These are phyloP conservation scores for Myrmophylax atrothorax DNA, from an alignment of 2,113 vertebrate species.

Conservation along the genomic window DNA sequence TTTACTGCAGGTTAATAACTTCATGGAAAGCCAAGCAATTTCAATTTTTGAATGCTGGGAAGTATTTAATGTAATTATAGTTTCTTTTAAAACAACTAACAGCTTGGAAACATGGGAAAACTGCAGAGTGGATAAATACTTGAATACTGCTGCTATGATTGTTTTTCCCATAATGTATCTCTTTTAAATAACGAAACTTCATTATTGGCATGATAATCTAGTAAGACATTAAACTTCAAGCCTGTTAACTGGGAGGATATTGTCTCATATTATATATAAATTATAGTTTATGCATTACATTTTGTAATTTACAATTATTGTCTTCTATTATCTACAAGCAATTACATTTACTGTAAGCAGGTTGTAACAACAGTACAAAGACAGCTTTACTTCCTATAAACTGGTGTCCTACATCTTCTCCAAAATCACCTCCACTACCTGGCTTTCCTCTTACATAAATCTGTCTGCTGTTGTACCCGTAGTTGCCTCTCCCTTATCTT, in stretches of 20 bases:
- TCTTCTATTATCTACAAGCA: slow-evolving; percentile 37
- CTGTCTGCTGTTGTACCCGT: not conserved
- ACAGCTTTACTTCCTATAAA: not conserved
- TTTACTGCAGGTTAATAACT: slow-evolving; percentile 20
- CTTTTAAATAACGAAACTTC: slow-evolving; percentile 39
- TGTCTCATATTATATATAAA: slow-evolving; percentile 15
- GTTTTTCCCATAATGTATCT: slow-evolving; percentile 32
- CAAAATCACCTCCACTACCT: not conserved
- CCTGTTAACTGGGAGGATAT: slow-evolving; percentile 30
- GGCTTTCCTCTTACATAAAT: not conserved
- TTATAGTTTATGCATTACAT: slow-evolving; percentile 1
- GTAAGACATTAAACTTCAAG: slow-evolving; percentile 49
- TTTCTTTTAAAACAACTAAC: slow-evolving; percentile 30
- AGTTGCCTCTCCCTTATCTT: not conserved
- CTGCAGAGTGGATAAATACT: slow-evolving; percentile 7
- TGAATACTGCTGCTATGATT: slow-evolving; percentile 22
- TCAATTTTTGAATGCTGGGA: slow-evolving; percentile 9
- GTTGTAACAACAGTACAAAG: not conserved
- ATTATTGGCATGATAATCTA: slow-evolving; percentile 41
- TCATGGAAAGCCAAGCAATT: slow-evolving; percentile 9
- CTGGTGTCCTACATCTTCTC: not conserved
- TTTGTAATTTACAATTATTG: slow-evolving; percentile 39
- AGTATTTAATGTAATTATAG: slow-evolving; percentile 48
- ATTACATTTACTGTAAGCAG: slow-evolving; percentile 49
- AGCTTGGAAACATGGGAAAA: slow-evolving; percentile 41